Evolutionary conservation across 2,888 invertebrate species (phyloP).

Genomic region (Dryocosmus kuriphilus): DNA sequence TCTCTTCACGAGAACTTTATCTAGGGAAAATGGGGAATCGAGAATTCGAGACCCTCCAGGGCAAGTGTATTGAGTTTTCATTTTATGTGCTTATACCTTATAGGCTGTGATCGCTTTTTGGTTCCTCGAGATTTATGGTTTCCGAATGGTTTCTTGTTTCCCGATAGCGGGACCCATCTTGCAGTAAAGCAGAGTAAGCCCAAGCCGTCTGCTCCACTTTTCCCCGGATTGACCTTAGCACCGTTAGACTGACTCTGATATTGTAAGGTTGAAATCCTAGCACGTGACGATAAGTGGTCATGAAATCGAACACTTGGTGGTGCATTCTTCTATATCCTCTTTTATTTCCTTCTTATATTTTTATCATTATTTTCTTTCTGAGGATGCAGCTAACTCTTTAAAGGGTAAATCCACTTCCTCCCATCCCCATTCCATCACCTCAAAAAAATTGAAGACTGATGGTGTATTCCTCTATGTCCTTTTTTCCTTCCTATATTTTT

Average conservation of each 20-base stretch:
- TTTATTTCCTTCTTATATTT: background rate
- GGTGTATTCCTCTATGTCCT: background rate
- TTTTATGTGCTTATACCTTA: background rate
- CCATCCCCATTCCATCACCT: no score
- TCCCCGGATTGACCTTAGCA: background rate
- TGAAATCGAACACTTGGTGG: slow-evolving; percentile 17
- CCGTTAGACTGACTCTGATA: background rate
- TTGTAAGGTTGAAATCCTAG: slow-evolving; percentile 15
- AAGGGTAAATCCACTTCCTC: no score
- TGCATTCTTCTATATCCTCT: background rate
- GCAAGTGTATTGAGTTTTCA: background rate
- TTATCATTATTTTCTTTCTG: background rate
- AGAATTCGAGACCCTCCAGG: background rate
- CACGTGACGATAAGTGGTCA: slow-evolving; percentile 10
- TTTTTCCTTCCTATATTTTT: background rate
- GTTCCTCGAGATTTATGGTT: background rate
- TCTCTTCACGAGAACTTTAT: background rate
- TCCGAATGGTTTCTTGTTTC: slow-evolving; percentile 5
- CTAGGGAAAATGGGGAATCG: background rate
- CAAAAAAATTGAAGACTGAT: slow-evolving; percentile 24
- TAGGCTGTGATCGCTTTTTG: slow-evolving; percentile 1
- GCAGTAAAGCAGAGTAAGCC: background rate
- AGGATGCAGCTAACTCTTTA: no score
- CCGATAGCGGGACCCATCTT: background rate
- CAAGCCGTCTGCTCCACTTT: background rate